Evolutionary conservation across 2,113 vertebrate genomes (phyloP).

Genomic region (Microcebus jonahi): DNA sequence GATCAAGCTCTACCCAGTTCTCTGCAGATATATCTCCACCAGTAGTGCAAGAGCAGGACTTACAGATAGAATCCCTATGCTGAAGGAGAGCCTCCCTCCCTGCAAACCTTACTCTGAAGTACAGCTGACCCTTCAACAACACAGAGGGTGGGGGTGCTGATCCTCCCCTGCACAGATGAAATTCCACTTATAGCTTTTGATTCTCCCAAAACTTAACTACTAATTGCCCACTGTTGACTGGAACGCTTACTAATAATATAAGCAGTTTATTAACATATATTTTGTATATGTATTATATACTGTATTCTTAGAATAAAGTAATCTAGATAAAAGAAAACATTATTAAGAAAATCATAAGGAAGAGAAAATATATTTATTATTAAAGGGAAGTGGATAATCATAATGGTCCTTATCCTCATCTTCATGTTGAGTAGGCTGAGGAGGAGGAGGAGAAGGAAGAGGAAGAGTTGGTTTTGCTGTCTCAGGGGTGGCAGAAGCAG

Average conservation of each 20-base stretch:
- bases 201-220: neutral
- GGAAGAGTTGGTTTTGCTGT: neutral
- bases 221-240: neutral
- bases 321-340: neutral
- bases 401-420: neutral
- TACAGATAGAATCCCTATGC: neutral
- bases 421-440: neutral
- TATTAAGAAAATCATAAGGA: neutral
- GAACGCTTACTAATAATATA: neutral
- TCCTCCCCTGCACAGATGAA: neutral
- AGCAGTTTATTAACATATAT: neutral
- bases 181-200: neutral
- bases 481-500: neutral
- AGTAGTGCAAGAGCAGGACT: neutral
- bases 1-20: neutral
- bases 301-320: too few species aligned
- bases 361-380: neutral
- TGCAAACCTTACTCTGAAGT: conserved; percentile 1
- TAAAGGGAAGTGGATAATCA: neutral
- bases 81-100: neutral
- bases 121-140: neutral
- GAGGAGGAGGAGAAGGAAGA: neutral
- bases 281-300: neutral
- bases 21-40: neutral
- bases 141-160: neutral